Conservation (phyloP, 1,140 invertebrate genomes). For the Pentalonia nigronervosa region DNA sequence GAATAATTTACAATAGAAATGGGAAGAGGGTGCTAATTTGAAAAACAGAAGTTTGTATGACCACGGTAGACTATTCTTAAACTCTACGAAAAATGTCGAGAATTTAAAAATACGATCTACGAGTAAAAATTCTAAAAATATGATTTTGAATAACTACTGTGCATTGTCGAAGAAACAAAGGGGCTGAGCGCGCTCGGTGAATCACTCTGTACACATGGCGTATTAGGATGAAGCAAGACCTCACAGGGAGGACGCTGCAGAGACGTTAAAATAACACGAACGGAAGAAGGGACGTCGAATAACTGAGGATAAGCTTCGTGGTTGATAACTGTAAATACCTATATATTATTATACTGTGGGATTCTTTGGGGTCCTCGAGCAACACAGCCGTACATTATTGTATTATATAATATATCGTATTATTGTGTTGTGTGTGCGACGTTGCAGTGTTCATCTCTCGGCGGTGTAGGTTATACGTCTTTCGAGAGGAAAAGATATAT, state of each 20-base stretch:
- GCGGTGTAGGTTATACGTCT: background rate
- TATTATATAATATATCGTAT: constrained; percentile 18
- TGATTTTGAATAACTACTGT: too few relatives aligned
- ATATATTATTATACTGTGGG: background rate
- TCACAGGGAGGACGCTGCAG: background rate
- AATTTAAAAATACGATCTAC: too few relatives aligned
- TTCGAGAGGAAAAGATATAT: background rate
- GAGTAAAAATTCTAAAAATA: too few relatives aligned
- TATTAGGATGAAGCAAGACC: background rate
- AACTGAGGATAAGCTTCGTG: constrained; percentile 3
- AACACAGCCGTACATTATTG: background rate
- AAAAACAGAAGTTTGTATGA: too few relatives aligned
- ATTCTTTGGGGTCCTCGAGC: constrained; percentile 9
- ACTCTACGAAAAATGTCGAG: too few relatives aligned
- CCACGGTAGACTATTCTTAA: too few relatives aligned
- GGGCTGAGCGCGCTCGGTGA: too few relatives aligned
- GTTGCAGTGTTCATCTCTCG: background rate
- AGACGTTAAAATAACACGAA: constrained; percentile 52
- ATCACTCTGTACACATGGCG: too few relatives aligned
- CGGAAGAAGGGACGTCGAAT: background rate
- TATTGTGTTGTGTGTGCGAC: background rate
- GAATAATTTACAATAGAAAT: too few relatives aligned
- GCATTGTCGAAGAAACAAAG: too few relatives aligned
- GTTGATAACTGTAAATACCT: background rate
- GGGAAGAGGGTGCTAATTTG: too few relatives aligned